These are phyloP conservation scores for Lissonota sp. DNA, from an alignment of 2,888 invertebrate species.

Conservation along the genomic window DNA sequence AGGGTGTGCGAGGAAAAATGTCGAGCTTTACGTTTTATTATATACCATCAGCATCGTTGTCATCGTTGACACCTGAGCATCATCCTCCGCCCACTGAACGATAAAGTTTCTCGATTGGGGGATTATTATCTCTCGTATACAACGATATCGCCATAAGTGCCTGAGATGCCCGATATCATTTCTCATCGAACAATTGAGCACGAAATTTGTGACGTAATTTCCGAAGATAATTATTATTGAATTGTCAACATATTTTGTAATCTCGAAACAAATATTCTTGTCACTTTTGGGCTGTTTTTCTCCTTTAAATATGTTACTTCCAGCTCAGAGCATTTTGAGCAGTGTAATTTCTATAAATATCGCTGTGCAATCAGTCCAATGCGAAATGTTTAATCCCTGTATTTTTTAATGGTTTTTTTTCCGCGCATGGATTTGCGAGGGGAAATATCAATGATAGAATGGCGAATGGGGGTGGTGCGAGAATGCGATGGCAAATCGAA, in stretches of 20 bases:
- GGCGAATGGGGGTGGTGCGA: slow-evolving; percentile 28
- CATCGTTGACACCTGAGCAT: slow-evolving; percentile 54
- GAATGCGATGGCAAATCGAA: slow-evolving; percentile 39
- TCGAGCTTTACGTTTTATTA: slow-evolving; percentile 17
- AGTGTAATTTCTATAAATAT: too few species aligned
- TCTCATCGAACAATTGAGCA: slow-evolving; percentile 53
- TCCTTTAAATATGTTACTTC: too few species aligned
- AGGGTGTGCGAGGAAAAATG: slow-evolving; percentile 45
- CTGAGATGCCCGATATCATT: slow-evolving; percentile 35
- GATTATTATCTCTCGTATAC: slow-evolving; percentile 41
- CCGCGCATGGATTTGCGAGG: too few species aligned
- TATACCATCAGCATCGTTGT: neutral
- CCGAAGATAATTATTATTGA: too few species aligned
- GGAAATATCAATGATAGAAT: slow-evolving; percentile 35
- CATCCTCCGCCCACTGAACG: slow-evolving; percentile 4
- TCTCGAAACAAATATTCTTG: too few species aligned
- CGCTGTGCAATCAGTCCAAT: too few species aligned
- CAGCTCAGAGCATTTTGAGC: too few species aligned
- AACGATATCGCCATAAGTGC: slow-evolving; percentile 37
- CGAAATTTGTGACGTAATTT: neutral
- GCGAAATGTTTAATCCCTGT: too few species aligned
- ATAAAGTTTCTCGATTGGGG: slow-evolving; percentile 55
- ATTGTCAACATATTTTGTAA: too few species aligned
- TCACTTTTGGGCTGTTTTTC: too few species aligned
- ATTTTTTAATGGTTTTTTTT: too few species aligned